Base-by-base conservation (phyloP, 2,888 invertebrate genomes). In the Poecilobothrus nobilitatus region DNA sequence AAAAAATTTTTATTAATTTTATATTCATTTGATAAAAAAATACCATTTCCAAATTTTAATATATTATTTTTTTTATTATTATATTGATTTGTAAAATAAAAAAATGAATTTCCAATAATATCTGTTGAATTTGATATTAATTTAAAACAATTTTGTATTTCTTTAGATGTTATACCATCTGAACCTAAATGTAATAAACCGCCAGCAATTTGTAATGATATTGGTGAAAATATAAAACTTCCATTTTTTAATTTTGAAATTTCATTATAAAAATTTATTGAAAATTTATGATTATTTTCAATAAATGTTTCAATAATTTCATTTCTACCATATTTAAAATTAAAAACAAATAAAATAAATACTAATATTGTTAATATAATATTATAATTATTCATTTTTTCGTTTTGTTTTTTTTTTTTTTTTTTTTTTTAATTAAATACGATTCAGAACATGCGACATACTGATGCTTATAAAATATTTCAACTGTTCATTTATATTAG, bases 181-280 rank as follows among this genome's bases (percentile, higher is more conserved):
- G 91, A 86, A 0, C 90, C 91, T 77, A 90, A 89, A 68, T 86
- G 87, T 2, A 91, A 81, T 73, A 91, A 84, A 0, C 87, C 87
- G 69, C 91, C 76, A 0, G 88, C 86, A 70, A 90, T 76, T 78
- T 90, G 90, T 70, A 91, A 76, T 10, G 91, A 90, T 64, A 91
- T 80, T 0, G 91, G 90, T 0, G 91, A 91, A 44, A 90, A 74
- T 7, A 91, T 79, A 68, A 90, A 82, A 79, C 90, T 91, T n/a
- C 84, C 84, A 5, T 86, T 82, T 12, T 79, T 78, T 6, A 82
- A 78, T 7, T 84, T 83, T 71, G 87, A 79, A 15, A 83, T 83
- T 18, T 63, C 27, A 33, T 9, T 12, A 61, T 71, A 72, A 7
- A 72, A 65, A 62, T 72, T 64, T 3, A 63, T 7, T 6, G 70